Percentiles rank a stretch among this genome's conserved stretches.
These are phyloP conservation scores for Gymnothorax javanicus DNA, from an alignment of 2,797 vertebrate species.

Conservation along the genomic window DNA sequence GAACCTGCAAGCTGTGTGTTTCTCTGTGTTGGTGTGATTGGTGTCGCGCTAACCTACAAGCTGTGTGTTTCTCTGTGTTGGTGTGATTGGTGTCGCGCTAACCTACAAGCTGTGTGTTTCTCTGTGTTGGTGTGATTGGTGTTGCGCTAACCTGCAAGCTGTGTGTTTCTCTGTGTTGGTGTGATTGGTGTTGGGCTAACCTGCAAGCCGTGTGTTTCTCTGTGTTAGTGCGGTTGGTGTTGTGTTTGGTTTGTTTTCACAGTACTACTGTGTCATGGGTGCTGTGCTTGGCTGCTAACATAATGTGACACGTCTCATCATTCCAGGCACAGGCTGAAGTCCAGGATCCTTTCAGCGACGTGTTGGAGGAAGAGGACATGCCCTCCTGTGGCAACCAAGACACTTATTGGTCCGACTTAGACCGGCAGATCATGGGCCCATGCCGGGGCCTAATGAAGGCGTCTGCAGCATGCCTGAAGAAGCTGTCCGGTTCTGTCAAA, in stretches of 20 bases:
- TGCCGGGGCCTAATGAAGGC: conserved; percentile 87
- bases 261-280: not conserved
- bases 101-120: no score
- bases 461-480: conserved; percentile 84
- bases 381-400: conserved; percentile 81
- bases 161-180: no score
- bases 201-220: no score
- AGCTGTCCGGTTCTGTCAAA: conserved; percentile 74
- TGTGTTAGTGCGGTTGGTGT: no score
- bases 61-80: no score
- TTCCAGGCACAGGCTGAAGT: conserved; percentile 79
- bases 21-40: no score
- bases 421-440: conserved; percentile 78
- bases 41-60: no score
- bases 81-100: no score
- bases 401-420: conserved; percentile 86
- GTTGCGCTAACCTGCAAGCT: no score
- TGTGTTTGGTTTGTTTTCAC: not conserved
- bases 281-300: not conserved
- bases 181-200: no score
- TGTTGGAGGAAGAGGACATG: conserved; percentile 73
- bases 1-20: no score
- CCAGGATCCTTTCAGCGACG: conserved; percentile 80
- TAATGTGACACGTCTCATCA: not conserved
- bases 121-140: no score